Evolutionary conservation across 2,797 vertebrate species (phyloP).

Genomic region (Dromococcyx pavoninus): DNA sequence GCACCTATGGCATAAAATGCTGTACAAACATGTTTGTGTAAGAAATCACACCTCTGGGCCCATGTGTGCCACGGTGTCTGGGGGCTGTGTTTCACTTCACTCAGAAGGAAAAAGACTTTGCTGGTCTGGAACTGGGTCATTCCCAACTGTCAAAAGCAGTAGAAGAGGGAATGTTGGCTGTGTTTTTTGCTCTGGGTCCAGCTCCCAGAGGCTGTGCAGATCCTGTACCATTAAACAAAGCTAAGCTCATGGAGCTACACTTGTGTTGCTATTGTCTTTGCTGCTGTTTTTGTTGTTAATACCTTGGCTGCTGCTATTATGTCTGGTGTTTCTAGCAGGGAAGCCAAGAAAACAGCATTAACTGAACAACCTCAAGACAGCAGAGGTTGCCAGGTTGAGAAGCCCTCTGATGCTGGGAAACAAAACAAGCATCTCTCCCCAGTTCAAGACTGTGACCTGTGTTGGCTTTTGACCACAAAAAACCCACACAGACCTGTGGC

Average conservation of each 20-base stretch:
- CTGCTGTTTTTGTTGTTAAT: constrained; percentile 58
- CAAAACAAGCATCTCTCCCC: background rate
- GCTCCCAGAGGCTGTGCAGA: constrained; percentile 22
- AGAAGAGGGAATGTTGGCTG: constrained; percentile 19
- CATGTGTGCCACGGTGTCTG: background rate
- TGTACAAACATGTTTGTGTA: background rate
- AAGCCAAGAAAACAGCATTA: constrained; percentile 50
- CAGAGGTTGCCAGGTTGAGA: constrained; percentile 40
- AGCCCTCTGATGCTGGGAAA: constrained; percentile 37
- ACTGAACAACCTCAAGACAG: constrained; percentile 1
- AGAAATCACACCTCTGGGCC: background rate
- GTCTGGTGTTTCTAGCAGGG: constrained; percentile 34
- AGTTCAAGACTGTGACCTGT: background rate
- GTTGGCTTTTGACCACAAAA: rapidly evolving
- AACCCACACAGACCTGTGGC: background rate
- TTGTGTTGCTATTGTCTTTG: constrained; percentile 52
- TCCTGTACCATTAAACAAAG: constrained; percentile 29
- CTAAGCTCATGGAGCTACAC: constrained; percentile 29
- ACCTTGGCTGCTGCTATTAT: constrained; percentile 42
- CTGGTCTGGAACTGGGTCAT: background rate
- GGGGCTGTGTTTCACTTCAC: background rate
- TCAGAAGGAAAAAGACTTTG: background rate
- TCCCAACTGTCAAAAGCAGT: background rate
- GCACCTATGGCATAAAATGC: background rate
- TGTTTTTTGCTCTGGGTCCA: constrained; percentile 8